These are phyloP conservation scores for Thymelicus acteon DNA, from an alignment of 2,888 invertebrate species.

Conservation along the genomic window DNA sequence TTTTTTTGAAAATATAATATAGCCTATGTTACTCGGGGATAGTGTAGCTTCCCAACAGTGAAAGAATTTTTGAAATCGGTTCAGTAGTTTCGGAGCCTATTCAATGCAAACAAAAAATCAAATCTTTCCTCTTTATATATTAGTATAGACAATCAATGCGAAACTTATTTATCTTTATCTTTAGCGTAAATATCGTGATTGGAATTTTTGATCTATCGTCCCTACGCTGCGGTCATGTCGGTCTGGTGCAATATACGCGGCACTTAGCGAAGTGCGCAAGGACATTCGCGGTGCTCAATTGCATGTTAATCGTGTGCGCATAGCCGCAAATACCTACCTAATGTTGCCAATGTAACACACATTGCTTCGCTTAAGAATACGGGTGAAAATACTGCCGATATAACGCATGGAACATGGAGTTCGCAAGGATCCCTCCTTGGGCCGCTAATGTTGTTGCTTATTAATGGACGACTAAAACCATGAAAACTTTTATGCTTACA, in stretches of 20 bases:
- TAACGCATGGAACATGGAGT: background rate
- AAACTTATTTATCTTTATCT: background rate
- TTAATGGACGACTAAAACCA: background rate
- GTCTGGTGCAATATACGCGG: conserved; percentile 29
- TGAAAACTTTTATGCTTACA: too few species aligned
- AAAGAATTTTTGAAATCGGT: too few species aligned
- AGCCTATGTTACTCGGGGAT: too few species aligned
- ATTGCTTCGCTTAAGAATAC: conserved; percentile 21
- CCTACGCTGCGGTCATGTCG: conserved; percentile 22
- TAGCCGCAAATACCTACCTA: conserved; percentile 10
- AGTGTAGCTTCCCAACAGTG: too few species aligned
- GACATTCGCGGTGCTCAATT: conserved; percentile 30
- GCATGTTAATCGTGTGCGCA: conserved; percentile 31
- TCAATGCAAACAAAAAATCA: too few species aligned
- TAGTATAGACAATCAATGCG: background rate
- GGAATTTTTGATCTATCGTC: conserved; percentile 7
- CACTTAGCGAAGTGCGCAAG: conserved; percentile 31
- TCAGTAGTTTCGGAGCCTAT: too few species aligned
- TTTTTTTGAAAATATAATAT: too few species aligned
- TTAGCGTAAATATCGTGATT: background rate
- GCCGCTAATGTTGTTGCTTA: conserved; percentile 11
- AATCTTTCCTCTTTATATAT: too few species aligned
- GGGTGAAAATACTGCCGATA: background rate
- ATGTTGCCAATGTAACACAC: background rate
- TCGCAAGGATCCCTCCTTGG: conserved; percentile 13